These are phyloP conservation scores for Sesamia inferens DNA, from an alignment of 2,888 invertebrate species.

Conservation along the genomic window DNA sequence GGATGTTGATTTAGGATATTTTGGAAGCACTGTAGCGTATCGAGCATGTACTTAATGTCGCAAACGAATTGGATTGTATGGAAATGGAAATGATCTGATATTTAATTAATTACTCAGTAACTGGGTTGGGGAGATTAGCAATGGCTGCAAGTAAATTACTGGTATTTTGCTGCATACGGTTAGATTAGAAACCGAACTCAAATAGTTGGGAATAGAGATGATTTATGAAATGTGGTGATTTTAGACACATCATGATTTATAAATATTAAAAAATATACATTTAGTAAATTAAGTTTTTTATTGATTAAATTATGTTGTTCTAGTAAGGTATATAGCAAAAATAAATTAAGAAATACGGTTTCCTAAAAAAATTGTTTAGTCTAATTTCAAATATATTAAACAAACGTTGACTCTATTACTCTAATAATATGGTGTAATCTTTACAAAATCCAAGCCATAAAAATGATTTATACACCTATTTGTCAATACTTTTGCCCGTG, in stretches of 20 bases:
- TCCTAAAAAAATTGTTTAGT: constrained; percentile 20
- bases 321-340: neutral
- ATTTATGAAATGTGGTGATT: no score
- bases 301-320: constrained; percentile 1
- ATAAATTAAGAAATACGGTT: neutral
- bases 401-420: constrained; percentile 40
- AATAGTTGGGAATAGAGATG: neutral
- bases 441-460: constrained; percentile 54
- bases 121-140: neutral
- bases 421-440: constrained; percentile 45
- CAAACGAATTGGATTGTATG: no score
- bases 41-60: no score
- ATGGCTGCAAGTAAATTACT: neutral
- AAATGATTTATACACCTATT: constrained; percentile 61
- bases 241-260: neutral
- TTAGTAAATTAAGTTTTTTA: neutral
- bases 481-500: constrained; percentile 51
- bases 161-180: neutral
- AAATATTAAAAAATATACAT: neutral
- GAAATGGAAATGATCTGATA: no score
- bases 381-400: constrained; percentile 26
- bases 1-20: no score
- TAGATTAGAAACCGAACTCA: neutral
- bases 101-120: neutral
- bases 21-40: no score